Evolutionary conservation across 2,113 vertebrate genomes (phyloP).

Genomic region (Epinephelus fuscoguttatus): DNA sequence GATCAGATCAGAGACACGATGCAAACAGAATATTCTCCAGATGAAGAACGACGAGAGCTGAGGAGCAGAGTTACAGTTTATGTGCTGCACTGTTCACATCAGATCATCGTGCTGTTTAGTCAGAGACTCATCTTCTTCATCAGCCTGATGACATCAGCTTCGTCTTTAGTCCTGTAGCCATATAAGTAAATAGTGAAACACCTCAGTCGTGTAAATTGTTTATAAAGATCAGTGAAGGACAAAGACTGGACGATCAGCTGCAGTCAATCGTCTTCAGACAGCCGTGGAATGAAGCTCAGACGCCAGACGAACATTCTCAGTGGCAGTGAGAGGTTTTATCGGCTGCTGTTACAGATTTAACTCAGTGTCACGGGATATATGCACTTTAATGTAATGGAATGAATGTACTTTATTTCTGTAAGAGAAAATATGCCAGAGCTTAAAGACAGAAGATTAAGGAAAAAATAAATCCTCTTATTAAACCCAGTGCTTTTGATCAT

Average conservation of each 20-base stretch:
- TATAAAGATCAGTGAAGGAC: not conserved
- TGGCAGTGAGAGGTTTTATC: not conserved
- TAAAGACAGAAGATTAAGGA: too few relatives aligned
- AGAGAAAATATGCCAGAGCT: too few relatives aligned
- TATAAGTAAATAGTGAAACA: constrained; percentile 25
- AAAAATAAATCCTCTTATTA: too few relatives aligned
- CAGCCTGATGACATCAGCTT: not conserved
- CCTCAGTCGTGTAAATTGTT: not conserved
- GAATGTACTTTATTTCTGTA: not conserved
- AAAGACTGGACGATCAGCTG: constrained; percentile 9
- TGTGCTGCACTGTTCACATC: not conserved
- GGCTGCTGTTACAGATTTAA: too few relatives aligned
- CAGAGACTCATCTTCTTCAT: not conserved
- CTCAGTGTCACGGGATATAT: too few relatives aligned
- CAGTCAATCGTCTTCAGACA: not conserved
- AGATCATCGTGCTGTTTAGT: not conserved
- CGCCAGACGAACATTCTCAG: not conserved
- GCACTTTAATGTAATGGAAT: not conserved
- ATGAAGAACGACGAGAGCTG: too few relatives aligned
- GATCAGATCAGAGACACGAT: too few relatives aligned
- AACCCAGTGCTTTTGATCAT: too few relatives aligned
- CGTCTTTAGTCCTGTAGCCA: constrained; percentile 2
- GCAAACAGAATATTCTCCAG: too few relatives aligned
- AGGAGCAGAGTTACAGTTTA: too few relatives aligned
- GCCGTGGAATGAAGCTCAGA: not conserved